Base-by-base conservation (phyloP, 53 echinoderm and acorn worm genomes). In the Luidia sarsii region DNA sequence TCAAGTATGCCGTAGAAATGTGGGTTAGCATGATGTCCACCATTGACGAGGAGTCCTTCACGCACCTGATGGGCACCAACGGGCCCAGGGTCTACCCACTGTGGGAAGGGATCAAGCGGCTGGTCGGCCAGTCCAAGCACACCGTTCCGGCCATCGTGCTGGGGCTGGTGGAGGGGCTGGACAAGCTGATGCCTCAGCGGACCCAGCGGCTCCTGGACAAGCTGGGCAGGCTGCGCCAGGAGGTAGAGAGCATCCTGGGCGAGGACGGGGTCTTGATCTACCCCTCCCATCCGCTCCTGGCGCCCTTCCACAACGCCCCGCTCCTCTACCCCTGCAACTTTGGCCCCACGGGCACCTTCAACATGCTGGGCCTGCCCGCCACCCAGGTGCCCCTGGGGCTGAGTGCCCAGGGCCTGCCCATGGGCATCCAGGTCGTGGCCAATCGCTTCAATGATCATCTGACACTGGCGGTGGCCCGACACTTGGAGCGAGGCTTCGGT, bases 381-480 rank as follows among this genome's bases (percentile, higher is more conserved):
- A 99, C 99, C 1, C 99, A 99, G 56, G 99, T 99, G 15, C 99
- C 99, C 3, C 67, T 99, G 18, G 99, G 99, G 19, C 80, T 99
- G 27, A 99, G 93, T 39, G 32, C 51, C 30, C 86, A 93, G 56
- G 99, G 99, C 18, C 38, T 99, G 4, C 99, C 99, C 1, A 70
- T 99, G 1, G 99, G 99, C 0, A 77, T 99, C 2, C 99, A 99
- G 85, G 89, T 99, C 0, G 93, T 91, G 2, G 91, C 94, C 0
- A 91, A 89, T 68, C 85, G 77, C 24, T 85, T 91, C 68, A 89
- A 91, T 27, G 99, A 99, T 39, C 99, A 91, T 60, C 51, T 99
- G 53, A 87, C 94, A 1, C 29, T 99, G 9, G 99, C 99, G 5
- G 99, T 99, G 8, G 99, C 99, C 5, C 53, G 94, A 52, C 74